Conservation (phyloP, 2,797 vertebrate genomes). For the Chaunax sp. region DNA sequence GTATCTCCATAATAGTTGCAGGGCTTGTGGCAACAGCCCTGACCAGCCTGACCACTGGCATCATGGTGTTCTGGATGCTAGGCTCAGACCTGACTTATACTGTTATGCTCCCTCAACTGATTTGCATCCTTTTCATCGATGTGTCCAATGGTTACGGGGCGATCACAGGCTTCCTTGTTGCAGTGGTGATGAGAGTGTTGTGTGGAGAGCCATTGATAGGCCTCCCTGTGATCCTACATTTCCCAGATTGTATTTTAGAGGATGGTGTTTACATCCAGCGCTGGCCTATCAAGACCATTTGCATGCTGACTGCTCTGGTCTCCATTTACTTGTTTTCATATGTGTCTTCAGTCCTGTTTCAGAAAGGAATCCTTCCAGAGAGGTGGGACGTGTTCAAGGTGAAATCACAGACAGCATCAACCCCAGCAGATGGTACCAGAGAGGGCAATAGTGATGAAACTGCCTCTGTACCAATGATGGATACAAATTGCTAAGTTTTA, state of each 20-base stretch:
- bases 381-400: conserved; percentile 41
- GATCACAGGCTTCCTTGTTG: background rate
- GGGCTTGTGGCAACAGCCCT: conserved; percentile 63
- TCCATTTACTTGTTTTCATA: conserved; percentile 43
- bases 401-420: background rate
- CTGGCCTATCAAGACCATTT: conserved; percentile 79
- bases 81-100: conserved; percentile 74
- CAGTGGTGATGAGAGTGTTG: conserved; percentile 17
- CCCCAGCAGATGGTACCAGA: background rate
- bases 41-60: conserved; percentile 61
- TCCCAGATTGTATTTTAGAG: conserved; percentile 65
- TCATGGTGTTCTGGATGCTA: conserved; percentile 77
- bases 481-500: background rate
- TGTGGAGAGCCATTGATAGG: conserved; percentile 51
- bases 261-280: conserved; percentile 62
- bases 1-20: conserved; percentile 61
- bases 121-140: conserved; percentile 73
- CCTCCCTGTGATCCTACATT: conserved; percentile 61
- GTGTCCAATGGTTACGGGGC: conserved; percentile 72
- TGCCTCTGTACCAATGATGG: conserved; percentile 4
- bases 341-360: conserved; percentile 30
- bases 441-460: background rate
- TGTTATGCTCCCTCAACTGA: conserved; percentile 79
- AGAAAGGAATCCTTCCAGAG: conserved; percentile 37
- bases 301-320: conserved; percentile 66